Evolutionary conservation across 2,113 vertebrate species (phyloP).

Genomic region (Perca flavescens): DNA sequence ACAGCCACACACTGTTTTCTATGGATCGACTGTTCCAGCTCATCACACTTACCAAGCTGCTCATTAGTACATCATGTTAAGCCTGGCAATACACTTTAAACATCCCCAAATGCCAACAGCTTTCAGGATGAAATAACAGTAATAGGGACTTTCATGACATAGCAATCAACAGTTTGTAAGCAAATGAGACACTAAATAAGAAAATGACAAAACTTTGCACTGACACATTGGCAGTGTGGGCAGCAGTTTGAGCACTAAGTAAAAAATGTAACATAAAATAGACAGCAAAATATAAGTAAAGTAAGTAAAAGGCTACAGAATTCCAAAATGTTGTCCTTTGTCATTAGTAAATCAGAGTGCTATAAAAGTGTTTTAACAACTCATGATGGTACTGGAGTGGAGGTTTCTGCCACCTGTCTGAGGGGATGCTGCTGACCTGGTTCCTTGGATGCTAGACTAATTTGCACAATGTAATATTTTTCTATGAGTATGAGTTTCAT

Average conservation of each 20-base stretch:
- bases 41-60: constrained; percentile 46
- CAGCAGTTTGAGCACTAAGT: background rate
- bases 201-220: constrained; percentile 20
- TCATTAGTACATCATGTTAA: constrained; percentile 56
- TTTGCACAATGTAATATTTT: background rate
- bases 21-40: constrained; percentile 49
- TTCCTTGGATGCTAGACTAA: background rate
- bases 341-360: background rate
- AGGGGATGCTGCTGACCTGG: background rate
- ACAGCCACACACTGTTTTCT: constrained; percentile 28
- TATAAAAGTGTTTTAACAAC: background rate
- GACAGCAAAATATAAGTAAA: background rate
- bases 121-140: constrained; percentile 24
- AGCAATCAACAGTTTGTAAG: constrained; percentile 48
- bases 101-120: constrained; percentile 26
- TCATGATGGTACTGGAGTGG: background rate
- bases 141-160: constrained; percentile 23
- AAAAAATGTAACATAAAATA: background rate
- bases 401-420: background rate
- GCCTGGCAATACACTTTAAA: constrained; percentile 36
- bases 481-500: background rate
- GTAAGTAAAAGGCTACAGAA: background rate
- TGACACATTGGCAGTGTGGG: background rate
- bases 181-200: constrained; percentile 44
- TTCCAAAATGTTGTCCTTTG: background rate